Conservation (phyloP, 2,797 vertebrate species). For the Adelosebastes latens region DNA sequence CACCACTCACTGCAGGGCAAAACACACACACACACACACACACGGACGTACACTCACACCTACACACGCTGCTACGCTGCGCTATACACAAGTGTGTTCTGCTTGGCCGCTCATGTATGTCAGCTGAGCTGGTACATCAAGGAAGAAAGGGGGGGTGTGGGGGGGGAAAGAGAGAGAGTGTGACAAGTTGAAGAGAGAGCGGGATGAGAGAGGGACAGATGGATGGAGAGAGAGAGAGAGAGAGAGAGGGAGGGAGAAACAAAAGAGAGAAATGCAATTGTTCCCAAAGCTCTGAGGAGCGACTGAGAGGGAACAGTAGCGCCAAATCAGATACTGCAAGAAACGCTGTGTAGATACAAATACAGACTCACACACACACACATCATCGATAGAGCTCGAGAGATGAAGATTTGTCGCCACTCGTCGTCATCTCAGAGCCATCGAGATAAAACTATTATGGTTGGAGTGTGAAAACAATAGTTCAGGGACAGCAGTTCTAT, state of each 20-base stretch:
- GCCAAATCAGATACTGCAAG: slow-evolving; percentile 74
- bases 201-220: slow-evolving; percentile 58
- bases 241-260: slow-evolving; percentile 45
- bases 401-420: slow-evolving; percentile 68
- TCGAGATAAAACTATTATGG: slow-evolving; percentile 72
- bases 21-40: slow-evolving; percentile 10
- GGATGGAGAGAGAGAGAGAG: slow-evolving; percentile 55
- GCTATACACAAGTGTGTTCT: slow-evolving; percentile 64
- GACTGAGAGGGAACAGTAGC: slow-evolving; percentile 18
- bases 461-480: slow-evolving; percentile 70
- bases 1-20: slow-evolving; percentile 67
- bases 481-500: slow-evolving; percentile 49
- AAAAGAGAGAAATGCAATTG: slow-evolving; percentile 74
- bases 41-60: slow-evolving; percentile 35
- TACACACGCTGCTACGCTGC: slow-evolving; percentile 45
- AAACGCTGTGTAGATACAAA: slow-evolving; percentile 55
- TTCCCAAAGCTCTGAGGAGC: slow-evolving; percentile 72
- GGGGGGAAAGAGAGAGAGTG: slow-evolving; percentile 7
- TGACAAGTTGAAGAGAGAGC: slow-evolving; percentile 47
- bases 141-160: slow-evolving; percentile 11
- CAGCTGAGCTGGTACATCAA: slow-evolving; percentile 71
- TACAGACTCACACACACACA: slow-evolving; percentile 13
- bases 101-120: slow-evolving; percentile 76
- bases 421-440: slow-evolving; percentile 65
- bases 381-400: slow-evolving; percentile 28